Percentiles rank a stretch among this genome's conserved stretches.
Evolutionary conservation across 1,140 invertebrate genomes (phyloP).

Genomic region (Tetraneura akinire): DNA sequence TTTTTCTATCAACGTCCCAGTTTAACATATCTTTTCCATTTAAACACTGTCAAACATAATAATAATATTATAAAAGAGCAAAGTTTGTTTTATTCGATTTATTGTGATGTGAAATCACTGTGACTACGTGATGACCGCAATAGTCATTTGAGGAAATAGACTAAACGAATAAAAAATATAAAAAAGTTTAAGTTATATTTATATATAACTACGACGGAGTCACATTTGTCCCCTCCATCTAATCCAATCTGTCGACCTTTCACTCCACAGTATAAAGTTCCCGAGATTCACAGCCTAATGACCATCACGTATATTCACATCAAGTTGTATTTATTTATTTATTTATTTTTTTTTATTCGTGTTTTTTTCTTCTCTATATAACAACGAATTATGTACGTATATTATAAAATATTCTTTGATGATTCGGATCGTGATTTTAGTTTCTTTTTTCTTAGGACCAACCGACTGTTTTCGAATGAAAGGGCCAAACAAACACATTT

Average conservation of each 20-base stretch:
- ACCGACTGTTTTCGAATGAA: not conserved
- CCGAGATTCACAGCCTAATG: not conserved
- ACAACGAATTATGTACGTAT: too few species aligned
- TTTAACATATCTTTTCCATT: too few species aligned
- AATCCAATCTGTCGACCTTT: not conserved
- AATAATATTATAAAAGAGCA: too few species aligned
- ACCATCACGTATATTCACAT: not conserved
- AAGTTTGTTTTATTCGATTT: not conserved
- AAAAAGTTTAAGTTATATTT: conserved; percentile 28
- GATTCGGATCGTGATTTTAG: not conserved
- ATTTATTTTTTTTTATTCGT: not conserved
- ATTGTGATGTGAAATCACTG: not conserved
- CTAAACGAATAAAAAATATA: not conserved
- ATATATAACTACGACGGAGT: not conserved
- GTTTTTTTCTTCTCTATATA: conserved; percentile 8
- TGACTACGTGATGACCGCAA: not conserved
- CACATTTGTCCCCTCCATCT: not conserved
- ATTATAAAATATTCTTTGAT: conserved; percentile 14
- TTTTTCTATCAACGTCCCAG: too few species aligned
- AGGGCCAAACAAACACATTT: not conserved
- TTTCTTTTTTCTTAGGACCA: conserved; percentile 7
- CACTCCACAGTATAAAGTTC: not conserved
- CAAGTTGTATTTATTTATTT: not conserved
- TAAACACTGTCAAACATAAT: too few species aligned
- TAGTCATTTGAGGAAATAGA: not conserved